Evolutionary conservation across 2,888 invertebrate genomes (phyloP).

Genomic region (Galeopsomyia nigrocyanea): DNA sequence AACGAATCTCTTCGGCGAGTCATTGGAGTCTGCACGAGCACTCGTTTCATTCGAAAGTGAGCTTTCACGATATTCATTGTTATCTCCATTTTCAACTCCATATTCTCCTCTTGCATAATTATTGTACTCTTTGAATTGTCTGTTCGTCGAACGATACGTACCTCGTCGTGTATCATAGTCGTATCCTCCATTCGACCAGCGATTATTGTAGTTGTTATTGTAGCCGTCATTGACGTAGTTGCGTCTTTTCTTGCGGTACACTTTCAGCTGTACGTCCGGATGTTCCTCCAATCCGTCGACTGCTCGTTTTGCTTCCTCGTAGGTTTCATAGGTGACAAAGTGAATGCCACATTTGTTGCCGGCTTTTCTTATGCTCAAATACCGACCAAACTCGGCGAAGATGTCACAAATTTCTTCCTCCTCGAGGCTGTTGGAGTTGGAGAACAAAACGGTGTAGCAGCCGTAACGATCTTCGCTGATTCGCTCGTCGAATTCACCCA

Average conservation of each 20-base stretch:
- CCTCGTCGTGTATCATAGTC: too few relatives aligned
- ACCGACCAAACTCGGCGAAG: conserved; percentile 53
- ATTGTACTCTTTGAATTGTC: too few relatives aligned
- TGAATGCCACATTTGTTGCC: conserved; percentile 50
- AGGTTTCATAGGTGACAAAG: conserved; percentile 51
- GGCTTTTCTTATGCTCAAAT: conserved; percentile 43
- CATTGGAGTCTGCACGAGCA: too few relatives aligned
- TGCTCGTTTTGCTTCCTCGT: conserved; percentile 44
- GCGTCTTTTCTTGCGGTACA: neutral
- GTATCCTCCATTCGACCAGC: too few relatives aligned
- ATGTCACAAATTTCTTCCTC: conserved; percentile 45
- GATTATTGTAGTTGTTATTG: too few relatives aligned
- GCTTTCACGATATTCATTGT: too few relatives aligned
- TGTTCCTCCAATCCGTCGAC: conserved; percentile 1
- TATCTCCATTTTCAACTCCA: too few relatives aligned
- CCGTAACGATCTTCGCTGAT: conserved; percentile 9
- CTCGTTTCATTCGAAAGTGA: too few relatives aligned
- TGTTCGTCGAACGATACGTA: too few relatives aligned
- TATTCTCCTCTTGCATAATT: too few relatives aligned
- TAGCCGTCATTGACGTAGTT: too few relatives aligned
- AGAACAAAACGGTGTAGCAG: conserved; percentile 36
- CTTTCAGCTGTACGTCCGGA: neutral
- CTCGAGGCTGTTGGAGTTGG: conserved; percentile 41
- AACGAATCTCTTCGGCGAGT: too few relatives aligned
- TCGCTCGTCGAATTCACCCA: neutral